These are phyloP conservation scores for Notoglanidium macrostoma DNA, from an alignment of 2,797 vertebrate species.

Conservation along the genomic window DNA sequence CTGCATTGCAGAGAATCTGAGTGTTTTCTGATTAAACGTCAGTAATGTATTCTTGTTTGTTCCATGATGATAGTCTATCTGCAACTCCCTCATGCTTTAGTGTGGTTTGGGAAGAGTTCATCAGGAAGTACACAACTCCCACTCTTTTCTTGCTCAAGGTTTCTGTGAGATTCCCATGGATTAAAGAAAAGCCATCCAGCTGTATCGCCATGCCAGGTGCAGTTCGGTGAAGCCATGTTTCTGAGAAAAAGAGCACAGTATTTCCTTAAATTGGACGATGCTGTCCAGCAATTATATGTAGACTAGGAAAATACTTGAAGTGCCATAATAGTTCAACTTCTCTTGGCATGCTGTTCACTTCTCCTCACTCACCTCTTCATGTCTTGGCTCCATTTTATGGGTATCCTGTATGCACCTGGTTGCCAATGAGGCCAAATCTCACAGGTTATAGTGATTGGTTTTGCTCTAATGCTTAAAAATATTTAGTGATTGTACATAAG, in stretches of 20 bases:
- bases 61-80: constrained; percentile 12
- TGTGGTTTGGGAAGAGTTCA: constrained; percentile 19
- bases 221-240: constrained; percentile 6
- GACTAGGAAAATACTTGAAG: neutral
- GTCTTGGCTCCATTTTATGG: neutral
- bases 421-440: neutral
- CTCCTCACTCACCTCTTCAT: neutral
- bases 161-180: constrained; percentile 17
- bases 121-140: constrained; percentile 11
- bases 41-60: constrained; percentile 2
- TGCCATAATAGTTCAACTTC: neutral
- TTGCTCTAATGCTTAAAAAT: neutral
- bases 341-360: neutral
- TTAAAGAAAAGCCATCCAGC: constrained; percentile 26
- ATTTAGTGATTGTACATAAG: neutral
- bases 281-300: neutral
- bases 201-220: constrained; percentile 16
- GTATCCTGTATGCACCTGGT: neutral
- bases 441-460: neutral
- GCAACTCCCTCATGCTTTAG: neutral
- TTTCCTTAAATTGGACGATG: constrained; percentile 8
- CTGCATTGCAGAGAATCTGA: neutral
- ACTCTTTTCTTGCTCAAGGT: constrained; percentile 25
- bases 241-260: constrained; percentile 18
- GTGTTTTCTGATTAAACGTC: neutral